These are phyloP conservation scores for Himalopsyche kuldschensis DNA, from an alignment of 2,888 invertebrate species.

Conservation along the genomic window DNA sequence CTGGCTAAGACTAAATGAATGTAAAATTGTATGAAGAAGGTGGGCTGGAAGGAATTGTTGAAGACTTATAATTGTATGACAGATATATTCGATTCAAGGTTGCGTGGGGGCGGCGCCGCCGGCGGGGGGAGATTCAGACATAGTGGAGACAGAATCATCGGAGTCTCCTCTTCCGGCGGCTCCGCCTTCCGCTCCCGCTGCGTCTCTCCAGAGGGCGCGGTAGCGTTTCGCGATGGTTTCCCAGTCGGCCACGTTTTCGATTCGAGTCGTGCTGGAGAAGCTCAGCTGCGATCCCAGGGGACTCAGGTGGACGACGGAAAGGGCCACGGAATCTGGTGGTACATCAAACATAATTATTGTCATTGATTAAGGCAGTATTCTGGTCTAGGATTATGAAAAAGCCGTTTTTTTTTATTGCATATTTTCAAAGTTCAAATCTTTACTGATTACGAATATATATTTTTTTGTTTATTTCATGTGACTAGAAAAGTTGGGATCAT, in stretches of 20 bases:
- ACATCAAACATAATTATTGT: no score
- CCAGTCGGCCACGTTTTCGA: slow-evolving; percentile 91
- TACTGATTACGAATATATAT: no score
- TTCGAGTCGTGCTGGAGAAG: slow-evolving; percentile 76
- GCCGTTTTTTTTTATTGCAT: no score
- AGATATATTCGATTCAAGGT: not conserved
- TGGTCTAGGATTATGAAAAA: no score
- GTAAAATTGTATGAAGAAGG: not conserved
- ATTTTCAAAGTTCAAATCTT: no score
- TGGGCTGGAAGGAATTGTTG: not conserved
- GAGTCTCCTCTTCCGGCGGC: slow-evolving; percentile 43
- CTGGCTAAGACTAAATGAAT: not conserved
- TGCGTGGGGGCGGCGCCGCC: not conserved
- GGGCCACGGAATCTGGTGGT: slow-evolving; percentile 68
- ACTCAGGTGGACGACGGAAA: slow-evolving; percentile 80
- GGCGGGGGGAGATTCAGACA: slow-evolving; percentile 45
- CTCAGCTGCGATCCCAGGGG: slow-evolving; percentile 84
- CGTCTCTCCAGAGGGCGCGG: slow-evolving; percentile 65
- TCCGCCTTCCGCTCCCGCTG: slow-evolving; percentile 46
- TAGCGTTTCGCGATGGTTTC: slow-evolving; percentile 88
- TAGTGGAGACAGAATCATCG: slow-evolving; percentile 52
- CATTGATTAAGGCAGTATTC: no score
- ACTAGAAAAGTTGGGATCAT: no score
- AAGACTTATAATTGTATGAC: not conserved
- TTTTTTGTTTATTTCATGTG: no score